phyloP scores from a whole-genome alignment of 1,140 invertebrate genomes.

The Scaptomyza montana region DNA sequence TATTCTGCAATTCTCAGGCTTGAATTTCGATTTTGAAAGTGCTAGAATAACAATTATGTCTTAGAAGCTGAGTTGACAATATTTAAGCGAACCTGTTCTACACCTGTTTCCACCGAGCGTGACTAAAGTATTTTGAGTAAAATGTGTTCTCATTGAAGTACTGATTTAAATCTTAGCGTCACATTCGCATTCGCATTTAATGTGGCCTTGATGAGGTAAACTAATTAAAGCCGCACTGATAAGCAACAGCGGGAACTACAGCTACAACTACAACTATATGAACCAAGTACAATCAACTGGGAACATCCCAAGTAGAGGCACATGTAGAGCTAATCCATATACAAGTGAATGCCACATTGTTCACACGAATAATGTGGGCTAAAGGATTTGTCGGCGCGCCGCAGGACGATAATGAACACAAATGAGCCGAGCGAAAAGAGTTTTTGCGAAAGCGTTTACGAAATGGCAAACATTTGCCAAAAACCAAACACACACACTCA shows the following conservation, averaged over 20 bases:
- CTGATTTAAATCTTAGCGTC: conserved; percentile 36
- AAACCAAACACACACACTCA: conserved; percentile 45
- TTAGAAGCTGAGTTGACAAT: neutral
- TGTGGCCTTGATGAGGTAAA: conserved; percentile 71
- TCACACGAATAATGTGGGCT: conserved; percentile 69
- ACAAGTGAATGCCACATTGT: conserved; percentile 65
- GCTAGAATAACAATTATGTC: neutral
- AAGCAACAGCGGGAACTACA: conserved; percentile 28
- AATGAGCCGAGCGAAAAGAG: conserved; percentile 73
- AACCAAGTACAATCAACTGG: conserved; percentile 2
- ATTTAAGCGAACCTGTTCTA: conserved; percentile 5
- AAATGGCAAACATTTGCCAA: conserved; percentile 76
- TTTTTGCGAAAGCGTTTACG: conserved; percentile 50
- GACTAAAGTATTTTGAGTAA: conserved; percentile 14
- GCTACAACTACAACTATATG: neutral
- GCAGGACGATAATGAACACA: conserved; percentile 80
- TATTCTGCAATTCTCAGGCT: too few species aligned
- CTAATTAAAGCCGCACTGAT: conserved; percentile 68
- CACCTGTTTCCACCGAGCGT: conserved; percentile 8
- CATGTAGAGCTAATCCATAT: conserved; percentile 36
- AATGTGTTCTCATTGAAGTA: conserved; percentile 27
- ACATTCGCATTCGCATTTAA: conserved; percentile 42
- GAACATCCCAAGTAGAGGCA: conserved; percentile 7
- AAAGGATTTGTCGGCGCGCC: conserved; percentile 76
- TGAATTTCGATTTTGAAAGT: too few species aligned